phyloP scores from a whole-genome alignment of 2,797 vertebrate genomes.

The Gallinago solitaria region DNA sequence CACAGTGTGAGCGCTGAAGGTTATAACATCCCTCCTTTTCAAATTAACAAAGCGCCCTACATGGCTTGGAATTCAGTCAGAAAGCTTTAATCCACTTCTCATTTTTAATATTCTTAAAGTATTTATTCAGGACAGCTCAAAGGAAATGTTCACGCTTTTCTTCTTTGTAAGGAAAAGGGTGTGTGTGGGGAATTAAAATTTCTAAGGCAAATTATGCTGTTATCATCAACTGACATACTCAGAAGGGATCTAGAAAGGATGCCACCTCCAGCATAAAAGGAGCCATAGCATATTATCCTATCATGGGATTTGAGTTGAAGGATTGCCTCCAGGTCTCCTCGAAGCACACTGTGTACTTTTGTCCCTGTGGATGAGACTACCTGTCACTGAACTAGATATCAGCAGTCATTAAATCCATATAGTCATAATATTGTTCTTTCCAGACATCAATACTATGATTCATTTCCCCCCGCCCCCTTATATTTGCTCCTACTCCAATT shows the following conservation, averaged over 20 bases:
- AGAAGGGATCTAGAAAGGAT: conserved; percentile 57
- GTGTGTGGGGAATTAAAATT: conserved; percentile 49
- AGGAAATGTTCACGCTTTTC: conserved; percentile 11
- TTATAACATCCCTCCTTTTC: conserved; percentile 23
- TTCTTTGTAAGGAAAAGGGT: conserved; percentile 33
- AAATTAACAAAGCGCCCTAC: conserved; percentile 36
- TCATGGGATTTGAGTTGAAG: conserved; percentile 56
- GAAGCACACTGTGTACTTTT: conserved; percentile 40
- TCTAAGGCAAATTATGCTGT: conserved; percentile 67
- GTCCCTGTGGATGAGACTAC: conserved; percentile 38
- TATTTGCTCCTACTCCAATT: not conserved
- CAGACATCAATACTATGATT: conserved; percentile 28
- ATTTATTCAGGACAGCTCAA: conserved; percentile 56
- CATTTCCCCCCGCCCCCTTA: not conserved
- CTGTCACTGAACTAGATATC: conserved; percentile 41
- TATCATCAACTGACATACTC: conserved; percentile 68
- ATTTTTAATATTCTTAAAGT: conserved; percentile 57
- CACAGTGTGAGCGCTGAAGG: not conserved
- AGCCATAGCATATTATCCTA: conserved; percentile 56
- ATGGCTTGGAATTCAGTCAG: conserved; percentile 20
- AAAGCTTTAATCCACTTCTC: conserved; percentile 58
- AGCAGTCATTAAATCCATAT: conserved; percentile 16
- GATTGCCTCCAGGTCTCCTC: conserved; percentile 48
- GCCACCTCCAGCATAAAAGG: conserved; percentile 50
- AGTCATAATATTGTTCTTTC: conserved; percentile 52